Evolutionary conservation across 2,113 vertebrate genomes (phyloP), one percentile per base, ranked within the genome.

Genomic region (Mesembrinibis cayennensis): DNA sequence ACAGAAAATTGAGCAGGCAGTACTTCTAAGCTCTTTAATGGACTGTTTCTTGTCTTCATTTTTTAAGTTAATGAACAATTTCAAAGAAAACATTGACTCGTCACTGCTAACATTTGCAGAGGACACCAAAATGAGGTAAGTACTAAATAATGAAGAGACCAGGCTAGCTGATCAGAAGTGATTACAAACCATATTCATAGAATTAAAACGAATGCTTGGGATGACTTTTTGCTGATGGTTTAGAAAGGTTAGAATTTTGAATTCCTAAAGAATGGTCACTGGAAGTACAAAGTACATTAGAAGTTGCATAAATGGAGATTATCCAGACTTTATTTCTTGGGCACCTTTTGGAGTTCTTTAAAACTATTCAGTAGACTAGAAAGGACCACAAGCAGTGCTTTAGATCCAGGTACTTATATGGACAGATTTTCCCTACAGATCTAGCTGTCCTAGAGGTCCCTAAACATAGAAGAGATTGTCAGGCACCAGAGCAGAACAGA

Each of bases 401-500:
- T 56, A 56, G 38, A 89, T 67, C 29, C 27, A 79, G 44, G 84
- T 69, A 82, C 40, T 47, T 67, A 36, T 6, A 72, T 34, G 18
- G 61, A 59, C 22, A 91, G 17, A 65, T 78, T 83, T 83, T 89
- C 23, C 10, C 55, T 81, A 22, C 11, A 58, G 32, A 67, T 84
- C 40, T 67, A 56, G 30, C 30, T 91, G 25, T 91, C 36, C 70
- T 53, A 59, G 78, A 84, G 52, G 61, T 78, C 29, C 23, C 52
- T 88, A 82, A 92, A 59, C 45, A 65, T 69, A 82, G 90, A 77
- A 9, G 14, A 94, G 55, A 67, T 82, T 89, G 44, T 76, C 58
- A 92, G 40, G 65, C 94, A 91, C 40, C 47, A 79, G 29, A 93
- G 67, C 89, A 94, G 96, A 89, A 76, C 69, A 87, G 87, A 92